Percentiles rank a stretch among this genome's conserved stretches.
Conservation (phyloP, 2,797 vertebrate genomes). For the Sebastes matsubarae region DNA sequence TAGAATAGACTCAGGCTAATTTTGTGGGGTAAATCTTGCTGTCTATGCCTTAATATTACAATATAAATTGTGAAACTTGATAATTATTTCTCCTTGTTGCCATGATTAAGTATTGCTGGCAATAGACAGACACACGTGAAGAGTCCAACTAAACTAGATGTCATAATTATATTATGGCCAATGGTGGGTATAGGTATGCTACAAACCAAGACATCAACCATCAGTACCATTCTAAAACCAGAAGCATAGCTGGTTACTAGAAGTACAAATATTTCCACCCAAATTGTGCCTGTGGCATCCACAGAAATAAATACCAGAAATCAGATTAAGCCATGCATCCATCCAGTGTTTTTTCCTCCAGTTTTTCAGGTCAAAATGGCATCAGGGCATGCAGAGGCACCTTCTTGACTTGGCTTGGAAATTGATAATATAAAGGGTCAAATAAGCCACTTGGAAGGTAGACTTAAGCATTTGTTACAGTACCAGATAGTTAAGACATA, state of each 20-base stretch:
- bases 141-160: no score
- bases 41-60: no score
- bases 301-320: neutral
- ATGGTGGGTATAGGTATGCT: neutral
- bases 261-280: neutral
- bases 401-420: neutral
- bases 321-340: neutral
- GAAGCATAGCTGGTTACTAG: neutral
- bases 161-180: neutral
- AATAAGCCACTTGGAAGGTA: neutral
- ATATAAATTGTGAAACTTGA: no score
- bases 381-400: neutral
- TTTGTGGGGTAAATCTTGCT: no score
- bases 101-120: no score
- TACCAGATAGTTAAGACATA: neutral
- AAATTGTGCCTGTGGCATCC: neutral
- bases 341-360: neutral
- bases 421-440: neutral
- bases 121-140: no score
- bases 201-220: neutral
- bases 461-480: neutral
- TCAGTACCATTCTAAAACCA: neutral
- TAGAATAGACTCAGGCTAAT: no score
- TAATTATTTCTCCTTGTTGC: no score
- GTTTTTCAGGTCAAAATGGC: neutral